These are phyloP conservation scores for Macaria notata DNA, from an alignment of 2,888 invertebrate species.

Conservation along the genomic window DNA sequence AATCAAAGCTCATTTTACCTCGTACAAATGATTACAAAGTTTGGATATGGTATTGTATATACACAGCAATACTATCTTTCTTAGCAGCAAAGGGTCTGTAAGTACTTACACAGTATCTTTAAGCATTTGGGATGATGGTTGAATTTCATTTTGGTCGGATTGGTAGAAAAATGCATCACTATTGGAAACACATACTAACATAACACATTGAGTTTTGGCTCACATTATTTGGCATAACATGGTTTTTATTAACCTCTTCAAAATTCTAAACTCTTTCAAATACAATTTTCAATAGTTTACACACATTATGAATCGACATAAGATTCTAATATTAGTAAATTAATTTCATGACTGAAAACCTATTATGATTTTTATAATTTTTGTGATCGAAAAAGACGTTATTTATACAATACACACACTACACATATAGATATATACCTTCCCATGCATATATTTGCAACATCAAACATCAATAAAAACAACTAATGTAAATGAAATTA, in stretches of 20 bases:
- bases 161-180: conserved; percentile 8
- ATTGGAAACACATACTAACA: conserved; percentile 26
- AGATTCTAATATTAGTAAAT: neutral
- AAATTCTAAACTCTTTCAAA: conserved; percentile 31
- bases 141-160: conserved; percentile 11
- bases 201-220: conserved; percentile 19
- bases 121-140: conserved; percentile 13
- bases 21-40: conserved; percentile 6
- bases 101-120: conserved; percentile 14
- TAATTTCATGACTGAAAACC: neutral
- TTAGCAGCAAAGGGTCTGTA: conserved; percentile 18
- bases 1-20: neutral
- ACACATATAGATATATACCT: too few species aligned
- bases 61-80: conserved; percentile 20
- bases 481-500: too few species aligned
- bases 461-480: too few species aligned
- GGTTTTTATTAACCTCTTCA: conserved; percentile 30
- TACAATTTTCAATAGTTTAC: neutral
- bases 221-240: conserved; percentile 27
- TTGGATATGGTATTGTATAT: conserved; percentile 22
- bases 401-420: too few species aligned
- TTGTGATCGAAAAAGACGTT: too few species aligned
- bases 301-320: neutral
- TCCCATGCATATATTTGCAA: too few species aligned
- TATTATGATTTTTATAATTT: too few species aligned